phyloP scores from a whole-genome alignment of 1,140 invertebrate species.

The Rhyzopertha dominica region DNA sequence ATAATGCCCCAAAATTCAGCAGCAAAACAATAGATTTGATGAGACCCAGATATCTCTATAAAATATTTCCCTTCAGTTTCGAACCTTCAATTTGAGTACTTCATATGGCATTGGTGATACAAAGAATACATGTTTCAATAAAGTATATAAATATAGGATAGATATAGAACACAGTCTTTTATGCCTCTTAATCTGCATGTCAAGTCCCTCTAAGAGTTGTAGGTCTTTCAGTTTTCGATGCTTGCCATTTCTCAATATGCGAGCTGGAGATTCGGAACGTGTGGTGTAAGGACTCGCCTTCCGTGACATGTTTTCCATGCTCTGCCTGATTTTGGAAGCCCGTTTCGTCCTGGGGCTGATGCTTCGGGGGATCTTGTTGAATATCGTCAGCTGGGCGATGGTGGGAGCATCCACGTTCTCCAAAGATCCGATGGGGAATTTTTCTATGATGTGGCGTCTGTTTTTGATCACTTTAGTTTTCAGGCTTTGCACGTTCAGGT shows the following conservation, averaged over 20 bases:
- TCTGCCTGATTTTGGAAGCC: slow-evolving; percentile 22
- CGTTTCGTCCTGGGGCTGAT: slow-evolving; percentile 32
- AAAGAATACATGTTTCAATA: too few relatives aligned
- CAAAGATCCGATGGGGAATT: slow-evolving; percentile 29
- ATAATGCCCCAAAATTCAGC: too few relatives aligned
- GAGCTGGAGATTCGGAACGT: slow-evolving; percentile 48
- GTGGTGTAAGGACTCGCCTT: slow-evolving; percentile 51
- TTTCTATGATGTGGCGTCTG: slow-evolving; percentile 42
- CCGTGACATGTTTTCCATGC: slow-evolving; percentile 38
- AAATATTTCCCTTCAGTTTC: too few relatives aligned
- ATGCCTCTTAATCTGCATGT: slow-evolving; percentile 50
- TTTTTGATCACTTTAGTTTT: slow-evolving; percentile 29
- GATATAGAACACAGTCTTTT: slow-evolving; percentile 56
- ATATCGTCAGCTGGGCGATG: slow-evolving; percentile 18
- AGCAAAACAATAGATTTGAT: too few relatives aligned
- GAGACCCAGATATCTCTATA: too few relatives aligned
- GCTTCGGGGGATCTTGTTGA: slow-evolving; percentile 30
- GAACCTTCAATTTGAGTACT: too few relatives aligned
- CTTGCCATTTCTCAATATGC: slow-evolving; percentile 61
- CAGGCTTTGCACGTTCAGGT: slow-evolving; percentile 38
- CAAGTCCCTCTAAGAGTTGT: slow-evolving; percentile 48
- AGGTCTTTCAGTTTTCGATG: slow-evolving; percentile 51
- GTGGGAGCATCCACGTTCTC: slow-evolving; percentile 20
- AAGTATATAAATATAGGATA: too few relatives aligned
- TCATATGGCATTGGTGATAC: too few relatives aligned